A percentile compares a stretch with the other conserved stretches of the same genome.
Conservation (phyloP, 2,113 vertebrate species). For the Prionailurus bengalensis region DNA sequence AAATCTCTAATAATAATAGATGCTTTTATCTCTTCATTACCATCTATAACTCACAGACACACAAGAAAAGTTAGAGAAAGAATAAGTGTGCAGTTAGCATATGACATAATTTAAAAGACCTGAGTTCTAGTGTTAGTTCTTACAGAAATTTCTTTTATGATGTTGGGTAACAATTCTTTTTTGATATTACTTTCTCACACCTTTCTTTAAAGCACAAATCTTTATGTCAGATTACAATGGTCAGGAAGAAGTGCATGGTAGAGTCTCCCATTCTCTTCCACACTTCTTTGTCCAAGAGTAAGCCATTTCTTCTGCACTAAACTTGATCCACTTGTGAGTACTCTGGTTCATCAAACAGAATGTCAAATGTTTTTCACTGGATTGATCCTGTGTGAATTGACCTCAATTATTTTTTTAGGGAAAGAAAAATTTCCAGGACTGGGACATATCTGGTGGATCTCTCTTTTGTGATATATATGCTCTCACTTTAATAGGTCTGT, state of each 20-base stretch:
- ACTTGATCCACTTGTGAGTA: not conserved
- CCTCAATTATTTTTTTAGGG: not conserved
- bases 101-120: not conserved
- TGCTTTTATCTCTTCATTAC: not conserved
- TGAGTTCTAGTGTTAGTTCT: not conserved
- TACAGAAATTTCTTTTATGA: not conserved
- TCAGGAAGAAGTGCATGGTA: not conserved
- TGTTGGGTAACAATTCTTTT: not conserved
- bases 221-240: not conserved
- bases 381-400: not conserved
- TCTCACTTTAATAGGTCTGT: not conserved
- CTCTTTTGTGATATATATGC: not conserved
- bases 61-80: not conserved
- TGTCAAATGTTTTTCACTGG: not conserved
- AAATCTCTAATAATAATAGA: not conserved
- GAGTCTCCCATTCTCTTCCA: not conserved
- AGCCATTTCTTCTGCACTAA: not conserved
- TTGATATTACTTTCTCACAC: not conserved
- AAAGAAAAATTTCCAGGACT: not conserved
- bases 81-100: not conserved
- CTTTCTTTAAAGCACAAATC: not conserved
- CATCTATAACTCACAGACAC: not conserved
- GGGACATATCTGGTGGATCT: not conserved
- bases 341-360: not conserved
- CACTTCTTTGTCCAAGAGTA: not conserved